phyloP scores from a whole-genome alignment of 2,797 vertebrate species.

The Notolabrus celidotus region DNA sequence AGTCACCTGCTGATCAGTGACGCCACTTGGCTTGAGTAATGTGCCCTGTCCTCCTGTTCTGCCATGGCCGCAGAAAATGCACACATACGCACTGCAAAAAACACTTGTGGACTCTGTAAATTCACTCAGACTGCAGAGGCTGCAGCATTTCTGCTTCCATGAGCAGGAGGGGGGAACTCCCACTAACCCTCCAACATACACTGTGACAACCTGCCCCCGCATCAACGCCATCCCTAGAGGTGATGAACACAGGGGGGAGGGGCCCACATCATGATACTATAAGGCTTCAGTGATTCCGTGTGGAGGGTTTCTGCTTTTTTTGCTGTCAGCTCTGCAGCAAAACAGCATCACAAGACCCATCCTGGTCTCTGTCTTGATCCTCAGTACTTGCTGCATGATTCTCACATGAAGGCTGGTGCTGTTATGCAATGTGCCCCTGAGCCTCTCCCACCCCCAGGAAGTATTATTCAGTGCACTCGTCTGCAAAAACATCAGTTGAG shows the following conservation, averaged over 20 bases:
- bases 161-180: conserved; percentile 32
- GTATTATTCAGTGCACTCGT: conserved; percentile 41
- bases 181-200: conserved; percentile 7
- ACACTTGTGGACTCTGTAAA: conserved; percentile 22
- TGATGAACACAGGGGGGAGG: not conserved
- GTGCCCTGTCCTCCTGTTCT: conserved; percentile 24
- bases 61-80: not conserved
- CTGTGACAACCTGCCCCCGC: conserved; percentile 1
- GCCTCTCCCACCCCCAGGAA: conserved; percentile 50
- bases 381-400: conserved; percentile 12
- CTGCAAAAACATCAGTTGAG: conserved; percentile 33
- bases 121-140: conserved; percentile 37
- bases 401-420: conserved; percentile 24
- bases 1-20: conserved; percentile 34
- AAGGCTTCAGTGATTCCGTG: conserved; percentile 15
- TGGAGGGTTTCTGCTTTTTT: conserved; percentile 1
- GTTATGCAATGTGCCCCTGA: conserved; percentile 58
- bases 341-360: conserved; percentile 9
- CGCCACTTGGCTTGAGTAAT: conserved; percentile 36
- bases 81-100: not conserved
- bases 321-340: not conserved
- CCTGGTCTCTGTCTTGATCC: conserved; percentile 6
- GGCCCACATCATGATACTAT: conserved; percentile 11
- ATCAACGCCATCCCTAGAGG: conserved; percentile 16
- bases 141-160: conserved; percentile 67